Evolutionary conservation across 2,113 vertebrate species (phyloP).

Genomic region (Bos taurus): ARS-UCD2.0 NC_037339.1:17364501-17365000

Average conservation of each 20-base stretch:
- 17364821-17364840: slow-evolving; percentile 38
- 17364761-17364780: background rate
- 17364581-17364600: background rate
- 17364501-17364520: background rate
- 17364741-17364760: background rate
- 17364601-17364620: background rate
- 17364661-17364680: background rate
- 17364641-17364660: background rate
- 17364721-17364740: background rate
- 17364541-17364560: background rate
- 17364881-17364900: background rate
- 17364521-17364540: background rate
- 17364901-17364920: background rate
- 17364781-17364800: background rate
- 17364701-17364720: background rate
- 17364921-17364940: background rate
- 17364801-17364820: background rate
- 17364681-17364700: background rate
- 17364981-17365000: slow-evolving; percentile 18
- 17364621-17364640: background rate
- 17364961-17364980: slow-evolving; percentile 31
- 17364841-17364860: slow-evolving; percentile 10
- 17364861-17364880: background rate
- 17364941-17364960: background rate
- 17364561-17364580: background rate